These are phyloP conservation scores for Actenoides hombroni DNA, from an alignment of 2,113 vertebrate genomes.

Conservation along the genomic window DNA sequence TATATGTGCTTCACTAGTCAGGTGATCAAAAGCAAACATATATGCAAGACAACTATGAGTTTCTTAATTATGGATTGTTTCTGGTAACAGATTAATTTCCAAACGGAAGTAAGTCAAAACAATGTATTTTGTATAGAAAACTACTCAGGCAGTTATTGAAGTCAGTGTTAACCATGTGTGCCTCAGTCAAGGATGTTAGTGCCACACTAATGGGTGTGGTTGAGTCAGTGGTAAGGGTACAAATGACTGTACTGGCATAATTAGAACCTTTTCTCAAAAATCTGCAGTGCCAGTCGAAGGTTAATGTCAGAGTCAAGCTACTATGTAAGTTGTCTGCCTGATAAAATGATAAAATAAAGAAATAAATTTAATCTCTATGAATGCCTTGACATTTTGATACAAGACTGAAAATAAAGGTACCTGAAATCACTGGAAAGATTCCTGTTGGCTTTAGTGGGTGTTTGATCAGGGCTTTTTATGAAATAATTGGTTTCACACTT, in stretches of 20 bases:
- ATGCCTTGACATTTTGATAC: background rate
- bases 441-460: background rate
- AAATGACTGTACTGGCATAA: background rate
- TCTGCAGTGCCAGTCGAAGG: background rate
- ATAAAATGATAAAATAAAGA: background rate
- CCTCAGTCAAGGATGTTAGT: background rate
- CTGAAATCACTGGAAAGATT: background rate
- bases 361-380: background rate
- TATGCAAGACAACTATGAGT: background rate
- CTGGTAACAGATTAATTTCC: background rate
- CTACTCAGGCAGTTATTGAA: background rate
- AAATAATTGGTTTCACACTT: background rate
- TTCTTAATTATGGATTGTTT: background rate
- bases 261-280: background rate
- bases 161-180: accelerated
- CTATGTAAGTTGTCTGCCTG: background rate
- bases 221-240: background rate
- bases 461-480: background rate
- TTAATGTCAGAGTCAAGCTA: background rate
- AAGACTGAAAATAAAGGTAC: background rate
- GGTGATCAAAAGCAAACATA: background rate
- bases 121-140: background rate
- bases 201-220: accelerated
- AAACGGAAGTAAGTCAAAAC: background rate
- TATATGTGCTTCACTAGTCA: background rate